Percentiles rank a stretch among this genome's conserved stretches.
These are phyloP conservation scores for Lagria hirta DNA, from an alignment of 2,888 invertebrate genomes.

Conservation along the genomic window DNA sequence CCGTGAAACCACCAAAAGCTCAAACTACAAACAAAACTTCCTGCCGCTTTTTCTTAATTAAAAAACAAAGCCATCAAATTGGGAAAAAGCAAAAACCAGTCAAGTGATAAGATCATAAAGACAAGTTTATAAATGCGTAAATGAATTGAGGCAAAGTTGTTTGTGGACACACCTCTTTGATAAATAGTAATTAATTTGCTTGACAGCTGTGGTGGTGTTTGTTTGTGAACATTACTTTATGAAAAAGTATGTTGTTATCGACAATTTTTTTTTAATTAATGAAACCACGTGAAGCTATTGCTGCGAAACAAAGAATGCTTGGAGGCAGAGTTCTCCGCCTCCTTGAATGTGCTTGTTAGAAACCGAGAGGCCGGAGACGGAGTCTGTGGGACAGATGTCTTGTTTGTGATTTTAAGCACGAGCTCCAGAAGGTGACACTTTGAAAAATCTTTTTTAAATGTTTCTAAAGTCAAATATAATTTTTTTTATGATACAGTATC, in stretches of 20 bases:
- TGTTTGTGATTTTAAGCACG: slow-evolving; percentile 12
- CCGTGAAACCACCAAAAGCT: slow-evolving; percentile 33
- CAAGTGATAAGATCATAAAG: slow-evolving; percentile 41
- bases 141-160: slow-evolving; percentile 35
- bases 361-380: slow-evolving; percentile 13
- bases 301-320: slow-evolving; percentile 18
- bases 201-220: slow-evolving; percentile 37
- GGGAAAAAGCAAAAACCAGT: slow-evolving; percentile 34
- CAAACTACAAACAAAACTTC: slow-evolving; percentile 32
- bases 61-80: slow-evolving; percentile 32
- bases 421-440: too few relatives aligned
- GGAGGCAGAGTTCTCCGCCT: slow-evolving; percentile 23
- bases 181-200: slow-evolving; percentile 34
- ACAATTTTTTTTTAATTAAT: slow-evolving; percentile 25
- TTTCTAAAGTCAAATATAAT: too few relatives aligned
- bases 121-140: slow-evolving; percentile 43
- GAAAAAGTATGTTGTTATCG: slow-evolving; percentile 17
- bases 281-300: slow-evolving; percentile 16
- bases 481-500: too few relatives aligned
- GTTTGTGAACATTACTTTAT: slow-evolving; percentile 24
- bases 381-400: slow-evolving; percentile 23
- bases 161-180: slow-evolving; percentile 36
- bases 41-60: slow-evolving; percentile 29
- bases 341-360: slow-evolving; percentile 9
- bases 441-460: too few relatives aligned